A percentile compares a stretch with the other conserved stretches of the same genome.
phyloP scores from a whole-genome alignment of 2,888 invertebrate species.

The Rapana venosa region DNA sequence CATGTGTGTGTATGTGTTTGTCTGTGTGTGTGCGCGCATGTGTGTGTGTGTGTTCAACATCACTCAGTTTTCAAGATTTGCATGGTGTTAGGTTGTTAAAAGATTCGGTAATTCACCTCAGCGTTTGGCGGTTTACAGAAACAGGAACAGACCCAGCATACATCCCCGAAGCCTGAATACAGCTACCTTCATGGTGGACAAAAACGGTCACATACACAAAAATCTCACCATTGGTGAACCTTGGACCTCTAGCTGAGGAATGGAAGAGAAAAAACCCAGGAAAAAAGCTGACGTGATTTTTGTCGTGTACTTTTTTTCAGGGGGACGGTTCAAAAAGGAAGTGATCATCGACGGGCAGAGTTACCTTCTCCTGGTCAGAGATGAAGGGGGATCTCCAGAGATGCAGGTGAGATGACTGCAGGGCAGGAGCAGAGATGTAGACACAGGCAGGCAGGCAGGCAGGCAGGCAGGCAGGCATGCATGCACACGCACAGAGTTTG shows the following conservation, averaged over 20 bases:
- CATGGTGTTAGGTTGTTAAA: background rate
- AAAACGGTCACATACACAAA: no score
- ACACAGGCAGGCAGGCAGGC: no score
- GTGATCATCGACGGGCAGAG: conserved; percentile 96
- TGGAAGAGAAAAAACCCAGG: no score
- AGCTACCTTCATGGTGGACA: no score
- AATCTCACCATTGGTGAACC: no score
- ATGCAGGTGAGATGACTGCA: conserved; percentile 86
- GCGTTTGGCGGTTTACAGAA: no score
- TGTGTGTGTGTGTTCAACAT: background rate
- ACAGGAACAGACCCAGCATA: no score
- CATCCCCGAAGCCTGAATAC: no score
- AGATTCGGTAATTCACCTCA: no score
- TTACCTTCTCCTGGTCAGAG: conserved; percentile 95
- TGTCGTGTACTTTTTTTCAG: conserved; percentile 66
- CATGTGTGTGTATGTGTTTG: background rate
- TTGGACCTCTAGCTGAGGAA: background rate
- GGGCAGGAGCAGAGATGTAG: no score
- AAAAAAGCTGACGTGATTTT: background rate
- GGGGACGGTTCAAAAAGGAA: conserved; percentile 99
- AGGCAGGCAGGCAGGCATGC: no score
- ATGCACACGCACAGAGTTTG: background rate
- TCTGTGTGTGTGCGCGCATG: background rate
- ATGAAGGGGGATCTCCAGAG: conserved; percentile 97
- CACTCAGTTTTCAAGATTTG: background rate